These are phyloP conservation scores for Polyommatus icarus DNA, from an alignment of 2,888 invertebrate species.

Conservation along the genomic window DNA sequence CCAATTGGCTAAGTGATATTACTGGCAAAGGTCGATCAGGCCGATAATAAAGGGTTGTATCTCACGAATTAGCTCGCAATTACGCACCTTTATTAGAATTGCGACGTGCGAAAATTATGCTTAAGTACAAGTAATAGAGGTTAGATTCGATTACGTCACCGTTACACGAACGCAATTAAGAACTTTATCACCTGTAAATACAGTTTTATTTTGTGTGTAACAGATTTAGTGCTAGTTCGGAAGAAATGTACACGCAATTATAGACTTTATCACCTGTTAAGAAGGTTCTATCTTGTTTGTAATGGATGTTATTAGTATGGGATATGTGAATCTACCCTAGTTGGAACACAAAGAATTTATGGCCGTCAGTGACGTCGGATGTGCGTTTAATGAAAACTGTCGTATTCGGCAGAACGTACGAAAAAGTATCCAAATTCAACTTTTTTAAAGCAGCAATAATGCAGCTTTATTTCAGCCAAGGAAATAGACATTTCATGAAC, in stretches of 20 bases:
- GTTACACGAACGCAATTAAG: not conserved
- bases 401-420: not conserved
- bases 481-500: too few species aligned
- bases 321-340: not conserved
- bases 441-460: too few species aligned
- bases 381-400: slow-evolving; percentile 11
- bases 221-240: not conserved
- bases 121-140: not conserved
- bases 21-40: slow-evolving; percentile 6
- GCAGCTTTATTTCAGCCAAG: too few species aligned
- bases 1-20: slow-evolving; percentile 14
- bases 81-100: slow-evolving; percentile 8
- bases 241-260: not conserved
- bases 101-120: not conserved
- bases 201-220: not conserved
- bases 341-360: slow-evolving; percentile 4
- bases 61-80: slow-evolving; percentile 3
- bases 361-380: not conserved
- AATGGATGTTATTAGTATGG: not conserved
- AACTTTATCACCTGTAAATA: not conserved
- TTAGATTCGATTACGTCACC: not conserved
- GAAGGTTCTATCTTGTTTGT: not conserved
- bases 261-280: not conserved
- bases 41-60: slow-evolving; percentile 7
- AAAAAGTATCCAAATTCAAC: not conserved